These are phyloP conservation scores for Danio aesculapii DNA, from an alignment of 2,797 vertebrate genomes.

Conservation along the genomic window DNA sequence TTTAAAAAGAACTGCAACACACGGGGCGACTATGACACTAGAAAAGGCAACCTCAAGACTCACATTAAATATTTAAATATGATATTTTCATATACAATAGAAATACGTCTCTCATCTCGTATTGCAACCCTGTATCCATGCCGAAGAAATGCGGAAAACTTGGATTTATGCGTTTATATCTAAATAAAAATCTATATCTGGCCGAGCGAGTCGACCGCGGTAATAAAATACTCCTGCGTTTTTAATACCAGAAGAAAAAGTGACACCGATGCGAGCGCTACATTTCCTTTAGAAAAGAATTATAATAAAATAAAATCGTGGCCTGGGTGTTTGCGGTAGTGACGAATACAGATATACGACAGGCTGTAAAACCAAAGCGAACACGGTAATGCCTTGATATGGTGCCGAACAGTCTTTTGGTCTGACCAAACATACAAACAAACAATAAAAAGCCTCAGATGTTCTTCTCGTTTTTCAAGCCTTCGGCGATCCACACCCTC, in stretches of 20 bases:
- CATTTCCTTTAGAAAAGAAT: slow-evolving; percentile 11
- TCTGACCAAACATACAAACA: slow-evolving; percentile 20
- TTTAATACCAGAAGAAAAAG: slow-evolving; percentile 50
- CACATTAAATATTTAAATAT: slow-evolving; percentile 75
- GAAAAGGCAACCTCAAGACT: slow-evolving; percentile 60
- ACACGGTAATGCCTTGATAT: slow-evolving; percentile 21
- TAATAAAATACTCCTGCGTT: slow-evolving; percentile 53
- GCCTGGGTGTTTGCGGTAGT: slow-evolving; percentile 15
- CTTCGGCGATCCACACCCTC: slow-evolving; percentile 39
- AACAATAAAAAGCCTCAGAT: background rate
- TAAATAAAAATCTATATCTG: slow-evolving; percentile 79
- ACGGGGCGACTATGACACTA: slow-evolving; percentile 64
- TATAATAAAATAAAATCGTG: background rate
- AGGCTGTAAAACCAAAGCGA: background rate
- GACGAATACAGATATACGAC: background rate
- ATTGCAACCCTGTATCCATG: slow-evolving; percentile 71
- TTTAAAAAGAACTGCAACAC: slow-evolving; percentile 63
- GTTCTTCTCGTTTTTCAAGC: slow-evolving; percentile 16
- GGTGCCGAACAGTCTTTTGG: slow-evolving; percentile 42
- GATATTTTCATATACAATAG: slow-evolving; percentile 73
- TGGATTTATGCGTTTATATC: slow-evolving; percentile 69
- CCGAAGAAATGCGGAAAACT: slow-evolving; percentile 68
- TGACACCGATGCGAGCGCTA: slow-evolving; percentile 45
- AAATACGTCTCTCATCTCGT: slow-evolving; percentile 70
- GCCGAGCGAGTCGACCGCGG: slow-evolving; percentile 48